Conservation (phyloP, 2,797 vertebrate species). For the Falco concolor region DNA sequence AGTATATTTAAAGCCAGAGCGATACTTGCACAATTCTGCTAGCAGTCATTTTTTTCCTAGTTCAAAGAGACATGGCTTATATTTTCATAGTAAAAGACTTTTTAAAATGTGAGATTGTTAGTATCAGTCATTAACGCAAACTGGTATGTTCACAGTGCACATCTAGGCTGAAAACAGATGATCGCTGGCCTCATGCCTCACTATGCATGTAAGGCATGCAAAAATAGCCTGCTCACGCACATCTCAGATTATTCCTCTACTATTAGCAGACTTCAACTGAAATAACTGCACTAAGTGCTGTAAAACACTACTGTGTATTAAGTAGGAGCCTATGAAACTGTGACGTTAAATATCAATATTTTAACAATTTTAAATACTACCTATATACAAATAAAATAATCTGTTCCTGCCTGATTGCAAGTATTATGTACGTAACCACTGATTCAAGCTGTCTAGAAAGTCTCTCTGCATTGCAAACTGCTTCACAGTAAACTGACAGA, state of each 20-base stretch:
- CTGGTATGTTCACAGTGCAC: neutral
- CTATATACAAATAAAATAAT: neutral
- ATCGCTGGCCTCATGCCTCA: constrained; percentile 9
- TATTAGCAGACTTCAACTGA: neutral
- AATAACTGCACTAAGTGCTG: neutral
- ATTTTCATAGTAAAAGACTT: neutral
- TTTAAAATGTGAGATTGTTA: neutral
- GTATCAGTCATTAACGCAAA: neutral
- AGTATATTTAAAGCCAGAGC: fast-evolving
- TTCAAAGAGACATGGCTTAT: neutral
- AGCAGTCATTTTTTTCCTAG: neutral
- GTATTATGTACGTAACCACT: neutral
- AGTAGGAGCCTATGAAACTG: neutral
- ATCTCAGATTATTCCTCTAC: neutral
- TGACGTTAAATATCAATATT: neutral
- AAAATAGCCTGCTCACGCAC: constrained; percentile 21
- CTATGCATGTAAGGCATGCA: neutral
- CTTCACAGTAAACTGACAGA: neutral
- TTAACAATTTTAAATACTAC: neutral
- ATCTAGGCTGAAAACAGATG: neutral
- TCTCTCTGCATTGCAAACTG: neutral
- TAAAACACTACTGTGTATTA: neutral
- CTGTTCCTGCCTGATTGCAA: neutral
- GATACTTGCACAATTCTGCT: neutral
- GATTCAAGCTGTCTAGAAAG: neutral